These are phyloP conservation scores for Aplysia californica DNA, from an alignment of 1,140 invertebrate species.

Conservation along the genomic window DNA sequence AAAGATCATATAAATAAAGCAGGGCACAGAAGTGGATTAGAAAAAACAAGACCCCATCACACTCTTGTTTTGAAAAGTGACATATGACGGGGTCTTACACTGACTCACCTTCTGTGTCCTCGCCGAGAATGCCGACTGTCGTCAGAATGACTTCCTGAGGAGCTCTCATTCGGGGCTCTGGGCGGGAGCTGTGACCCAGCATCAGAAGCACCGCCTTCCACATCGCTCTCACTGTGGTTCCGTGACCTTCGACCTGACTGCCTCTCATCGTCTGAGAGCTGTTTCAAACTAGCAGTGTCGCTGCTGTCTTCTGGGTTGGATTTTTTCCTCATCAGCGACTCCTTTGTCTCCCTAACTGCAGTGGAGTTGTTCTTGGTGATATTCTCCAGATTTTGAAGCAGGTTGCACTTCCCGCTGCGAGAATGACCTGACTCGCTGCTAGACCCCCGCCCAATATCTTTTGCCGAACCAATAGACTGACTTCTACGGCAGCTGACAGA, in stretches of 20 bases:
- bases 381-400: constrained; percentile 43
- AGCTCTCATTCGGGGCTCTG: constrained; percentile 38
- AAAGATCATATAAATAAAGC: no score
- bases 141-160: constrained; percentile 49
- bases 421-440: neutral
- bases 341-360: constrained; percentile 23
- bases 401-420: constrained; percentile 3
- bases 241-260: constrained; percentile 23
- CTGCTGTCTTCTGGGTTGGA: constrained; percentile 26
- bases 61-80: no score
- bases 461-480: constrained; percentile 1
- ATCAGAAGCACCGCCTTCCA: constrained; percentile 31
- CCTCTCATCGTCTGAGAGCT: constrained; percentile 33
- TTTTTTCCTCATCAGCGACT: constrained; percentile 22
- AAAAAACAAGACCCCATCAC: no score
- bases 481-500: neutral
- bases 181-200: constrained; percentile 30
- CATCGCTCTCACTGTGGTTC: constrained; percentile 44
- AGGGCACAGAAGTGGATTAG: no score
- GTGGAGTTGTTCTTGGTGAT: constrained; percentile 42
- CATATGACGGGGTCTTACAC: no score
- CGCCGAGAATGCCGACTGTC: constrained; percentile 29
- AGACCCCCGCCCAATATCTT: neutral
- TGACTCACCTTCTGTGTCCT: constrained; percentile 44
- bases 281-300: constrained; percentile 14